Evolutionary conservation across 2,113 vertebrate species (phyloP).

Genomic region (Tricholaema leucomelas): DNA sequence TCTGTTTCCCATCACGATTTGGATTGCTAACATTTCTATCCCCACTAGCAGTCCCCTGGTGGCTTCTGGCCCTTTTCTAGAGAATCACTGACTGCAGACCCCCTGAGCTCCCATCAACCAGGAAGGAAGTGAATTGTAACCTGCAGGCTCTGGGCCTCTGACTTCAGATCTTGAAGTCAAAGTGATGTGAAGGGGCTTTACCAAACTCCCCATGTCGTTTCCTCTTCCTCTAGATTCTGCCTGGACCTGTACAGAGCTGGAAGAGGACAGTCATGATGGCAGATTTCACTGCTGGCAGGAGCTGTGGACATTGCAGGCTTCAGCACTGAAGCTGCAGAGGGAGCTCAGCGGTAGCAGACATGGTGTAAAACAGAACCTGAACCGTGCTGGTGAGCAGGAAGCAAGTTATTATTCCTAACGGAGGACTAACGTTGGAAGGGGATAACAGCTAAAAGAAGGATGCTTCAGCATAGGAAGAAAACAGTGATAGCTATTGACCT

Average conservation of each 20-base stretch:
- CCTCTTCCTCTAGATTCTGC: not conserved
- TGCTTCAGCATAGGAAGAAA: not conserved
- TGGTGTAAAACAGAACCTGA: not conserved
- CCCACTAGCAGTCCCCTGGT: not conserved
- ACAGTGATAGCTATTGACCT: not conserved
- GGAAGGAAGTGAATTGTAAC: not conserved
- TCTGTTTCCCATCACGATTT: conserved; percentile 59
- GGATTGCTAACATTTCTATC: conserved; percentile 38
- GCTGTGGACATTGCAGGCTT: not conserved
- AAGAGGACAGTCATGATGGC: rapidly evolving
- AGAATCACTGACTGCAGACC: not conserved
- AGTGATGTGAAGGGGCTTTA: not conserved
- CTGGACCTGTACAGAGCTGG: not conserved
- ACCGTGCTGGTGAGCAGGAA: not conserved
- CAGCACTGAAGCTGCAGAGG: not conserved
- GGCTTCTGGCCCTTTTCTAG: not conserved
- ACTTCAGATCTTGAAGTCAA: not conserved
- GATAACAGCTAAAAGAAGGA: not conserved
- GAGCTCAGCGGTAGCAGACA: not conserved
- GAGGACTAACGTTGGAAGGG: not conserved
- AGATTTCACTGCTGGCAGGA: not conserved
- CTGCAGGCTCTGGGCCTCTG: not conserved
- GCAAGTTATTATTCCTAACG: not conserved
- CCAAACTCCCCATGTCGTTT: not conserved
- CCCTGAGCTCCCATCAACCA: not conserved